Conservation (phyloP, 1,140 invertebrate genomes). For the Hycleus cichorii region DNA sequence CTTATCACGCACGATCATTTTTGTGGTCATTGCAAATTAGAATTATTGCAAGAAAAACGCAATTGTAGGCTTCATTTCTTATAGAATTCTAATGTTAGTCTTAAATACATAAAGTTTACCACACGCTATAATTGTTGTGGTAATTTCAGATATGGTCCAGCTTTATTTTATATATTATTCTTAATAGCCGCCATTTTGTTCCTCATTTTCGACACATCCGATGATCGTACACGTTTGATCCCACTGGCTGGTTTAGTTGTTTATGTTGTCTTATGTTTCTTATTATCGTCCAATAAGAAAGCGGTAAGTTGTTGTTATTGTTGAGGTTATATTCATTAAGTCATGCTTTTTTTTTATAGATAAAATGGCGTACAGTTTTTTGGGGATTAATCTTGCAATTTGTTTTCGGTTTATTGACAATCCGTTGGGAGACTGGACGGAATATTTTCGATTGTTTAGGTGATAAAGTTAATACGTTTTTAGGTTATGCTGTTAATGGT, state of each 20-base stretch:
- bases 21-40: not conserved
- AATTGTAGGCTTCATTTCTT: no score
- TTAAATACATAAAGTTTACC: not conserved
- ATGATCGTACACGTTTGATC: constrained; percentile 54
- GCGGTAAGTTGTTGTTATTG: constrained; percentile 25
- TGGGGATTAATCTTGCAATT: constrained; percentile 63
- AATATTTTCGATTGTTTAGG: constrained; percentile 73
- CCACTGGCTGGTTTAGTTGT: constrained; percentile 56
- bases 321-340: no score
- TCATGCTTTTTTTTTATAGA: not conserved
- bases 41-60: not conserved
- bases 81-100: no score
- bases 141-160: constrained; percentile 20
- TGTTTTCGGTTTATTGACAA: constrained; percentile 74
- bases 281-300: constrained; percentile 57
- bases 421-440: constrained; percentile 74
- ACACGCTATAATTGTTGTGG: not conserved
- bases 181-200: constrained; percentile 48
- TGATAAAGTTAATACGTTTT: constrained; percentile 69
- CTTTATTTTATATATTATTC: constrained; percentile 31
- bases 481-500: constrained; percentile 70
- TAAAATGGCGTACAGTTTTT: not conserved
- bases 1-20: not conserved
- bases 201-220: constrained; percentile 56
- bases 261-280: constrained; percentile 47